These are phyloP conservation scores for Oreochromis spilurus DNA, from an alignment of 2,113 vertebrate species.

Conservation along the genomic window DNA sequence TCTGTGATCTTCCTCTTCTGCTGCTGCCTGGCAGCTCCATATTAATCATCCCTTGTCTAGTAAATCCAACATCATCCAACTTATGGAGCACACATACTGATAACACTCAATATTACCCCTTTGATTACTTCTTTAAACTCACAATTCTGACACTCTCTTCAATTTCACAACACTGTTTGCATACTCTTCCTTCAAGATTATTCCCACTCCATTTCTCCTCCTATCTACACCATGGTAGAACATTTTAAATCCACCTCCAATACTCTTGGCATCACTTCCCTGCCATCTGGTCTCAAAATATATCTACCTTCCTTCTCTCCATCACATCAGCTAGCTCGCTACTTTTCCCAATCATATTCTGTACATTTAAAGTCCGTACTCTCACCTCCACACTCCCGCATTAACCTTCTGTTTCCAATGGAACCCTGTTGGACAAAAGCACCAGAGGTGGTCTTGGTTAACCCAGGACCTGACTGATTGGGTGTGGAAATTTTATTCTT, in stretches of 20 bases:
- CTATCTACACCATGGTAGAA: neutral
- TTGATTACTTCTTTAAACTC: neutral
- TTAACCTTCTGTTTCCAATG: neutral
- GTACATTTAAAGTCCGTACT: fast-evolving
- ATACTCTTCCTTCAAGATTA: neutral
- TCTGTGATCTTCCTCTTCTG: neutral
- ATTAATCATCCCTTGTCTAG: fast-evolving
- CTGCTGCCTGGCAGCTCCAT: neutral
- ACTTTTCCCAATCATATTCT: neutral
- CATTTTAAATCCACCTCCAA: neutral
- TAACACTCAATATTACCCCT: neutral
- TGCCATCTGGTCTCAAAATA: neutral
- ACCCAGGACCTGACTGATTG: neutral
- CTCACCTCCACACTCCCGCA: fast-evolving
- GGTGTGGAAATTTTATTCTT: neutral
- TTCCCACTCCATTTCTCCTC: neutral
- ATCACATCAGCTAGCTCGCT: neutral
- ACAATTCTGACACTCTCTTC: neutral
- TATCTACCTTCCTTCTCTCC: neutral
- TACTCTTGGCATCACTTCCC: neutral
- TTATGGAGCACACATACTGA: neutral
- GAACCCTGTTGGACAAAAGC: neutral
- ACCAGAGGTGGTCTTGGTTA: neutral
- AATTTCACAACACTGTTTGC: neutral
- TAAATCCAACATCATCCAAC: neutral